Conservation (phyloP, 1,140 invertebrate genomes). For the Drosophila nebulosa region DNA sequence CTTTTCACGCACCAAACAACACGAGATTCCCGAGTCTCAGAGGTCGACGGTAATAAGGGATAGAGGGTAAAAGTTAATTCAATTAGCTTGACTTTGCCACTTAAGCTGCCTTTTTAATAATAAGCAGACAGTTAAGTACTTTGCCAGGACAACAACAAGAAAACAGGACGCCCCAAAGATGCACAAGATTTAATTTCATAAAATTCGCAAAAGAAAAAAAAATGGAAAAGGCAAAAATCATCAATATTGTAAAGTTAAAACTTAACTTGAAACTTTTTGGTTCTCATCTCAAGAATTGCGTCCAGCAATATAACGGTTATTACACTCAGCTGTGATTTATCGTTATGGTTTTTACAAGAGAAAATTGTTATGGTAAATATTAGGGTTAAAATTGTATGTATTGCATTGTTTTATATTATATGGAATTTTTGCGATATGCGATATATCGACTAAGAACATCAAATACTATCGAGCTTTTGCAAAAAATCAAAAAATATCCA, state of each 20-base stretch:
- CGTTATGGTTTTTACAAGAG: too few species aligned
- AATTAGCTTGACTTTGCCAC: conserved; percentile 77
- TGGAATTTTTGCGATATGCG: too few species aligned
- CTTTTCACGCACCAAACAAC: conserved; percentile 65
- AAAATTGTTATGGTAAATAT: background rate
- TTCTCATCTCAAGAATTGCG: conserved; percentile 2
- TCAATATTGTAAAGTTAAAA: conserved; percentile 18
- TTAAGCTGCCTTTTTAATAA: conserved; percentile 77
- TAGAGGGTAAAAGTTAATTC: conserved; percentile 56
- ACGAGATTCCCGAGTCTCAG: background rate
- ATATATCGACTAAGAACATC: too few species aligned
- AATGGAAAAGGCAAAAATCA: background rate
- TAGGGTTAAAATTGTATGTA: background rate
- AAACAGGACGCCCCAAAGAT: background rate
- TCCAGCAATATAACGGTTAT: background rate
- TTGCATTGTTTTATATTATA: too few species aligned
- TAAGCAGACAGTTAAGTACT: conserved; percentile 75
- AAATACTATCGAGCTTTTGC: too few species aligned
- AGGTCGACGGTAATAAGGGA: background rate
- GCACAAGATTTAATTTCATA: conserved; percentile 13
- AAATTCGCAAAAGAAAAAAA: conserved; percentile 6
- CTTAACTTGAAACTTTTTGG: conserved; percentile 39
- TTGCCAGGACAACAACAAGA: conserved; percentile 41
- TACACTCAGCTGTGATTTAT: background rate
- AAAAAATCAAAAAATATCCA: too few species aligned